Base-by-base conservation (phyloP, 1,140 invertebrate genomes). In the Drosophila santomea region DNA sequence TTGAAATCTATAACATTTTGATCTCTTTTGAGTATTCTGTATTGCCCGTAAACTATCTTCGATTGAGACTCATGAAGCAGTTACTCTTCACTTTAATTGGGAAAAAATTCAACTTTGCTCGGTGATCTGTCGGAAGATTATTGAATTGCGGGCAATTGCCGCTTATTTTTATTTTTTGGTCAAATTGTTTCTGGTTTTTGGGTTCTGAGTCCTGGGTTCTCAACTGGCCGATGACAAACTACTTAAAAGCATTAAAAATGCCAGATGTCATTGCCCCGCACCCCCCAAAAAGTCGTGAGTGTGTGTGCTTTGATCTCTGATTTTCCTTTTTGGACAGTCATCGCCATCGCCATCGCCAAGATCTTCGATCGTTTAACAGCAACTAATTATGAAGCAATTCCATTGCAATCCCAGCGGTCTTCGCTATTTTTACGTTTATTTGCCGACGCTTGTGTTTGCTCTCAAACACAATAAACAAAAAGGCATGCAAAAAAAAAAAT, bases 381-480 rank as follows among this genome's bases (percentile, higher is more conserved):
- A 80, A 66, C 73, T 84, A 84, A 85, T 84, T 81, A 84, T 77
- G 62, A 84, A 61, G 62, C 78, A 81, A 77, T 80, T 80, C 59
- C 74, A 68, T 57, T 50, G 71, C 71, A 71, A 55, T 48, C 55
- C 17, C 38, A 23, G 39, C 14, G 35, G 35, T 54, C 32, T 62
- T 62, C 15, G 43, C 38, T 52, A 44, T 62, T 61, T 45, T 52
- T 44, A 23, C 54, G 39, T 51, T 47, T 54, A 48, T 62, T 32
- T 25, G 7, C 36, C 8, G 43, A 66, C 64, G 62, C 58, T 47
- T 71, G 72, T 85, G 77, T 84, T 84, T 80, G 80, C 80, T 66
- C 69, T 83, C 60, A 66, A 83, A 82, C 75, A 63, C 73, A 82
- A 73, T 63, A 47, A 62, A 78, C 66, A 82, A 25, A 82, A 74